Conservation (phyloP, 2,888 invertebrate genomes). For the Hemithea aestivaria region DNA sequence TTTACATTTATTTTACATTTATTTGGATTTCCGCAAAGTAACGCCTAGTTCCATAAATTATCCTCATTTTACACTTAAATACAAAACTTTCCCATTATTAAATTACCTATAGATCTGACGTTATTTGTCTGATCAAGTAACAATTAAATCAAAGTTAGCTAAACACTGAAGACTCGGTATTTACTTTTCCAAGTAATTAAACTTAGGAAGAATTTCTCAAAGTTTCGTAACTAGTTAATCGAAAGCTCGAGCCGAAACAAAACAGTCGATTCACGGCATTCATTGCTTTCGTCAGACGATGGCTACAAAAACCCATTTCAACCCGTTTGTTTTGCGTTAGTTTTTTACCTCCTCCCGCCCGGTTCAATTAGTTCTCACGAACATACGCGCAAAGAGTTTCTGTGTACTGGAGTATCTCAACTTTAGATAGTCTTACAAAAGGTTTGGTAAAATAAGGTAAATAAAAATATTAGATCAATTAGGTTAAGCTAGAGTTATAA, state of each 20-base stretch:
- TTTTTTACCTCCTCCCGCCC: slow-evolving; percentile 27
- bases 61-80: no score
- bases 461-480: no score
- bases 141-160: slow-evolving; percentile 1
- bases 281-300: slow-evolving; percentile 32
- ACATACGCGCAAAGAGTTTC: slow-evolving; percentile 13
- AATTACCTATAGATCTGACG: no score
- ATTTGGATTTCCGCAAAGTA: no score
- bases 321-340: slow-evolving; percentile 33
- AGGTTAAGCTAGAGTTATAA: no score
- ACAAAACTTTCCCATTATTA: no score
- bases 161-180: not conserved
- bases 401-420: no score
- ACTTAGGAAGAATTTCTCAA: slow-evolving; percentile 21
- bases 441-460: no score
- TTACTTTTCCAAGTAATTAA: slow-evolving; percentile 23
- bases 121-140: not conserved
- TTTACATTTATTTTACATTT: no score
- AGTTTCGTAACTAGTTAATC: slow-evolving; percentile 33
- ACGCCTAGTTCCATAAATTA: no score
- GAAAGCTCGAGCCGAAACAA: slow-evolving; percentile 33
- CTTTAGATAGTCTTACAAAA: no score
- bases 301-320: slow-evolving; percentile 39
- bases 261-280: slow-evolving; percentile 38
- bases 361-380: slow-evolving; percentile 41